Evolutionary conservation across 2,113 vertebrate species (phyloP).

Genomic region (Melanostigma gelatinosum): DNA sequence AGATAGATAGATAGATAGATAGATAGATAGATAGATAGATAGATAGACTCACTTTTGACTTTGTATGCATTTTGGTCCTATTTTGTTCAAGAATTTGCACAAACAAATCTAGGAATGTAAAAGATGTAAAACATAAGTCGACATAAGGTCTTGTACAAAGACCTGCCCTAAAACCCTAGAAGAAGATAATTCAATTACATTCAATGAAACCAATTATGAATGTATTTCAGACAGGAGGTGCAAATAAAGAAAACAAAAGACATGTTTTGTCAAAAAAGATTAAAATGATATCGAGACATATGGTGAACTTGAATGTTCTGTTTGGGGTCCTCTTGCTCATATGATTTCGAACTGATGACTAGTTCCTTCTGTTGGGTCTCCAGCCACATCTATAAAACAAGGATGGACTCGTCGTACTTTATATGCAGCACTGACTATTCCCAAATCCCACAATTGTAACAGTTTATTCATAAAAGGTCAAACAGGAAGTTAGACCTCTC

Average conservation of each 20-base stretch:
- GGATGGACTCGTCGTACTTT: background rate
- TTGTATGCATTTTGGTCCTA: background rate
- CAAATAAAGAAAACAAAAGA: background rate
- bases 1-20: background rate
- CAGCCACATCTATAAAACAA: background rate
- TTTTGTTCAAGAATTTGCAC: background rate
- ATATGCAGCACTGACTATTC: background rate
- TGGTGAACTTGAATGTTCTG: background rate
- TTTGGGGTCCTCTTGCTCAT: background rate
- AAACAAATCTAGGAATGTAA: background rate
- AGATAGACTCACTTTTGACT: background rate
- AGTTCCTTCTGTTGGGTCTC: background rate
- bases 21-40: background rate
- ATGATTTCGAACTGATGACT: background rate
- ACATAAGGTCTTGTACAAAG: background rate
- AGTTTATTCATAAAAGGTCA: background rate
- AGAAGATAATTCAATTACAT: background rate
- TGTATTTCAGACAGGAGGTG: background rate
- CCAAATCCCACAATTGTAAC: background rate
- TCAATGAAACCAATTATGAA: slow-evolving; percentile 4
- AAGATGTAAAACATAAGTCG: background rate
- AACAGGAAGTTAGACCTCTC: background rate
- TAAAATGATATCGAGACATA: background rate
- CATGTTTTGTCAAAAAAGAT: background rate
- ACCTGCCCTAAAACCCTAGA: no score